A percentile compares a stretch with the other conserved stretches of the same genome.
These are phyloP conservation scores for Daktulosphaira vitifoliae DNA, from an alignment of 1,140 invertebrate genomes.

Conservation along the genomic window DNA sequence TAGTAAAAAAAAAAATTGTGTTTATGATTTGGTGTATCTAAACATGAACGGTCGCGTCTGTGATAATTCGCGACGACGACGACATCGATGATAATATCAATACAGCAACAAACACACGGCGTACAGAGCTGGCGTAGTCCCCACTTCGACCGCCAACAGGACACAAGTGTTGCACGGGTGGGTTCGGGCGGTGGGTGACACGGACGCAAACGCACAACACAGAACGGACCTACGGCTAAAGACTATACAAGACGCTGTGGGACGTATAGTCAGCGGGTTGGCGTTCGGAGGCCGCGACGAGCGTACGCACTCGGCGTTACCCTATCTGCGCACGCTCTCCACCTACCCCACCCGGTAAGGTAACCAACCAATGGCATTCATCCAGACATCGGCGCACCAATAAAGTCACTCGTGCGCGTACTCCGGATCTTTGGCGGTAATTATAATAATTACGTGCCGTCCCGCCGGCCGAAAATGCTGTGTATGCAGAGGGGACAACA, in stretches of 20 bases:
- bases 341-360: neutral
- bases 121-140: too few species aligned
- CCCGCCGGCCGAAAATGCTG: too few species aligned
- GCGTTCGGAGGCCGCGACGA: neutral
- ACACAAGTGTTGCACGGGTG: too few species aligned
- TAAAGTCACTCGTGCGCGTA: constrained; percentile 16
- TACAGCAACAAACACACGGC: too few species aligned
- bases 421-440: constrained; percentile 17
- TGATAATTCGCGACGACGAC: too few species aligned
- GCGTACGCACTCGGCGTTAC: neutral
- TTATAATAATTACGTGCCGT: neutral
- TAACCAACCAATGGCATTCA: constrained; percentile 7
- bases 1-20: too few species aligned
- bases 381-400: constrained; percentile 22
- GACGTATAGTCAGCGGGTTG: neutral
- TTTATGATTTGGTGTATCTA: too few species aligned
- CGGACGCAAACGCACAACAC: neutral
- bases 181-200: neutral
- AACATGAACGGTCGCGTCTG: too few species aligned
- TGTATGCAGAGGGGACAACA: constrained; percentile 1
- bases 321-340: neutral
- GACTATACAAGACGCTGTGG: too few species aligned
- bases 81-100: too few species aligned
- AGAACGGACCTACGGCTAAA: too few species aligned
- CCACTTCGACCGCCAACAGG: too few species aligned